Conservation (phyloP, 2,888 invertebrate species). For the Muschampia plurimacula region DNA sequence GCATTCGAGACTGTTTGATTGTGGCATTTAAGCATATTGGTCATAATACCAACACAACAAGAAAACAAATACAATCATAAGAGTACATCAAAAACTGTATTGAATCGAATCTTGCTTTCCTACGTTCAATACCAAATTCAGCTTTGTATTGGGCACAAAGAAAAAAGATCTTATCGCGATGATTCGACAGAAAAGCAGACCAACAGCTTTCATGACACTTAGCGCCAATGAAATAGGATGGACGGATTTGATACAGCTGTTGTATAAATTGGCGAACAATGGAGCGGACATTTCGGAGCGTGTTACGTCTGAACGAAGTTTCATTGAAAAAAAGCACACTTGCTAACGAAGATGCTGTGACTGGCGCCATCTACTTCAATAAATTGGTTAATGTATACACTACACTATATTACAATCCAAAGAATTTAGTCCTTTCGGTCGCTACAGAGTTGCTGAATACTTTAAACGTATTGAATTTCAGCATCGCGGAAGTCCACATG, state of each 20-base stretch:
- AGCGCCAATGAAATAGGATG: slow-evolving; percentile 65
- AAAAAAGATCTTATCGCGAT: slow-evolving; percentile 60
- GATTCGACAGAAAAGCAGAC: slow-evolving; percentile 62
- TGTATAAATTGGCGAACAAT: slow-evolving; percentile 54
- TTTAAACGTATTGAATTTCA: slow-evolving; percentile 61
- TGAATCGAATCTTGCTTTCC: not conserved
- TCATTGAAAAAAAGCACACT: slow-evolving; percentile 47
- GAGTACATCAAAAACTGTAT: too few relatives aligned
- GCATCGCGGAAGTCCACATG: slow-evolving; percentile 59
- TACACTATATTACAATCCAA: slow-evolving; percentile 45
- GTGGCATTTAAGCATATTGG: slow-evolving; percentile 25
- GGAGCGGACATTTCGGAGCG: slow-evolving; percentile 38
- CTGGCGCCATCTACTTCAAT: slow-evolving; percentile 57
- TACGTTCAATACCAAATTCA: slow-evolving; percentile 57
- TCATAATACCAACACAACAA: not conserved
- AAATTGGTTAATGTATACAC: slow-evolving; percentile 54
- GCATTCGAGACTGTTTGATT: not conserved
- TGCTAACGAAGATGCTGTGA: slow-evolving; percentile 54
- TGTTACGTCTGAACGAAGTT: too few relatives aligned
- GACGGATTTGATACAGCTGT: slow-evolving; percentile 53
- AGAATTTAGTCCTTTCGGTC: slow-evolving; percentile 46
- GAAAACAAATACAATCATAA: too few relatives aligned
- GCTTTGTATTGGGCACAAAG: slow-evolving; percentile 60
- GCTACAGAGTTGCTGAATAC: slow-evolving; percentile 53
- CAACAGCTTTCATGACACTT: slow-evolving; percentile 62